Percentiles rank a stretch among this genome's conserved stretches.
These are phyloP conservation scores for Julus scanicus DNA, from an alignment of 2,888 invertebrate genomes.

Conservation along the genomic window DNA sequence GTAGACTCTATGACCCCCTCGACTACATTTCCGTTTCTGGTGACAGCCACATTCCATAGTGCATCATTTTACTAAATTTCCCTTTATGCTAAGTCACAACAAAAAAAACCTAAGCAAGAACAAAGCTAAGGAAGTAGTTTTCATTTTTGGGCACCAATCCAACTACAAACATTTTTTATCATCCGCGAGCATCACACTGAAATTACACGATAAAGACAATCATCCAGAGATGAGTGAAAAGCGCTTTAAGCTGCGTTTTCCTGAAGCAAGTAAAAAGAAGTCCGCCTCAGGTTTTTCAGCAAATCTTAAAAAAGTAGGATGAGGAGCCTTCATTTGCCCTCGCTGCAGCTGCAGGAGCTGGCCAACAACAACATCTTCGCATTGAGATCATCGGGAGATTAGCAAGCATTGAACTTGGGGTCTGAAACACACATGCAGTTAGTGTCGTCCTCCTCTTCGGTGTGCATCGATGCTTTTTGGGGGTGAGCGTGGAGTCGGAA, in stretches of 20 bases:
- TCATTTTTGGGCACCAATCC: neutral
- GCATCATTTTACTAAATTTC: too few relatives aligned
- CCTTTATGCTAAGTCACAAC: too few relatives aligned
- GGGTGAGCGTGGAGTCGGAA: neutral
- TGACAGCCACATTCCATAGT: too few relatives aligned
- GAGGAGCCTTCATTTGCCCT: neutral
- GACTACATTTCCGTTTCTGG: too few relatives aligned
- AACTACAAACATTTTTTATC: neutral
- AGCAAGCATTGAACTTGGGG: slow-evolving; percentile 45
- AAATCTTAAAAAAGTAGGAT: neutral
- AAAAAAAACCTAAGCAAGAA: too few relatives aligned
- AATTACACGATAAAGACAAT: neutral
- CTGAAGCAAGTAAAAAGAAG: neutral
- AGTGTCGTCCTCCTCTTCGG: neutral
- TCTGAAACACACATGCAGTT: neutral
- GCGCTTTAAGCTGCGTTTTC: neutral
- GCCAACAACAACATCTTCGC: slow-evolving; percentile 29
- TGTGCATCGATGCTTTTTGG: neutral
- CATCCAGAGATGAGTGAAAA: neutral
- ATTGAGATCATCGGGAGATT: slow-evolving; percentile 8
- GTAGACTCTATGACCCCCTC: too few relatives aligned
- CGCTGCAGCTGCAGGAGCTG: neutral
- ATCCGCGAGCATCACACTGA: neutral
- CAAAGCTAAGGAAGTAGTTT: neutral
- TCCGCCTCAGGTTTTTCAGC: neutral